phyloP scores from a whole-genome alignment of 2,797 vertebrate species.

The Cuniculus paca region DNA sequence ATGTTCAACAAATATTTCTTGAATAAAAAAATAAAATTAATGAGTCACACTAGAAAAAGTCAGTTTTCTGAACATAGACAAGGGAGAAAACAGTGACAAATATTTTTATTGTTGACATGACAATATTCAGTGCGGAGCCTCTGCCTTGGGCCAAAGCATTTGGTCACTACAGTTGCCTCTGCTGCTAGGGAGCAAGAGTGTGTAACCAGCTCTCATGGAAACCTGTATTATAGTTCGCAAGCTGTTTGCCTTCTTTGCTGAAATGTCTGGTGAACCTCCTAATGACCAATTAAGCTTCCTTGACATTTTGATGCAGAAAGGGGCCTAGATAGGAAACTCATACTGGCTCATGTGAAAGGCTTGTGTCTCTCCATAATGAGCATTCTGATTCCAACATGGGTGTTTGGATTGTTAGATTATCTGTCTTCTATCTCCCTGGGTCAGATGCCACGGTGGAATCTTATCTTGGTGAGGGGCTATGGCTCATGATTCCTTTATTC shows the following conservation, averaged over 20 bases:
- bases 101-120: slow-evolving; percentile 38
- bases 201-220: neutral
- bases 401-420: neutral
- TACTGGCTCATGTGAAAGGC: neutral
- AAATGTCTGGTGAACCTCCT: slow-evolving; percentile 55
- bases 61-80: slow-evolving; percentile 19
- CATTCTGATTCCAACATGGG: neutral
- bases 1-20: slow-evolving; percentile 53
- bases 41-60: slow-evolving; percentile 51
- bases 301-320: slow-evolving; percentile 35
- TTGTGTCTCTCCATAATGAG: slow-evolving; percentile 10
- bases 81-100: neutral
- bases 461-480: neutral
- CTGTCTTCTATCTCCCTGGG: neutral
- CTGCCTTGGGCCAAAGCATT: neutral
- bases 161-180: neutral
- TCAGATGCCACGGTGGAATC: neutral
- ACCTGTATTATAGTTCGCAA: neutral
- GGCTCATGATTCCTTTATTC: neutral
- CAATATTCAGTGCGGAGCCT: neutral
- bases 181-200: neutral
- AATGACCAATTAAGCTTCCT: slow-evolving; percentile 67
- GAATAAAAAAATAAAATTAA: slow-evolving; percentile 45
- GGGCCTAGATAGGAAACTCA: neutral
- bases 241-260: slow-evolving; percentile 40